Conservation (phyloP, 2,888 invertebrate species). For the Antitype chi region DNA sequence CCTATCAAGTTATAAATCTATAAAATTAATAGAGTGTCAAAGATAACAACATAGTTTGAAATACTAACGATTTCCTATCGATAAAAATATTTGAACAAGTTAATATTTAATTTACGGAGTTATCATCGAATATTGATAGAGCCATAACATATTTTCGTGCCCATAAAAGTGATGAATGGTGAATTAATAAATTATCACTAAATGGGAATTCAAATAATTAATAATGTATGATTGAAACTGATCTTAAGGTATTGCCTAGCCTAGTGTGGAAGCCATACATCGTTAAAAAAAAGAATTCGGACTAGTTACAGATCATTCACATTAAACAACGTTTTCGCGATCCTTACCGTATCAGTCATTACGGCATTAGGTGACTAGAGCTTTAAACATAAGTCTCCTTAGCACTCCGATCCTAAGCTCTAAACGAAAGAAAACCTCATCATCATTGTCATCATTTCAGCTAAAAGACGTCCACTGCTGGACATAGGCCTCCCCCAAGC, state of each 20-base stretch:
- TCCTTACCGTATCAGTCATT: not conserved
- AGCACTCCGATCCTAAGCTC: not conserved
- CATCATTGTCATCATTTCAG: too few species aligned
- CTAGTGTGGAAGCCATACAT: conserved; percentile 13
- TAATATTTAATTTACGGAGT: not conserved
- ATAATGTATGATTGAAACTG: conserved; percentile 45
- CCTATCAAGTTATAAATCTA: not conserved
- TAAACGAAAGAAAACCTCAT: not conserved
- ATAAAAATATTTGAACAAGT: conserved; percentile 19
- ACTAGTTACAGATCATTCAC: not conserved
- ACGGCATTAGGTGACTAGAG: not conserved
- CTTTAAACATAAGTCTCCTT: not conserved
- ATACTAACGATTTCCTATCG: not conserved
- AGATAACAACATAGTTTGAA: conserved; percentile 23
- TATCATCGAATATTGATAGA: conserved; percentile 35
- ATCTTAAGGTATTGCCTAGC: conserved; percentile 16
- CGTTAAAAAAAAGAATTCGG: conserved; percentile 8
- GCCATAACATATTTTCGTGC: conserved; percentile 21
- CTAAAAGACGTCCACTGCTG: too few species aligned
- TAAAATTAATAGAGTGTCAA: conserved; percentile 9
- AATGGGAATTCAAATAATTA: conserved; percentile 23
- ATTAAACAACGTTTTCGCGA: not conserved
- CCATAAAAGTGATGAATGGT: conserved; percentile 28
- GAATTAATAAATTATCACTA: conserved; percentile 20
- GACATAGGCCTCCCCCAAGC: too few species aligned